phyloP scores from a whole-genome alignment of 2,888 invertebrate genomes.

The Plutella xylostella region DNA sequence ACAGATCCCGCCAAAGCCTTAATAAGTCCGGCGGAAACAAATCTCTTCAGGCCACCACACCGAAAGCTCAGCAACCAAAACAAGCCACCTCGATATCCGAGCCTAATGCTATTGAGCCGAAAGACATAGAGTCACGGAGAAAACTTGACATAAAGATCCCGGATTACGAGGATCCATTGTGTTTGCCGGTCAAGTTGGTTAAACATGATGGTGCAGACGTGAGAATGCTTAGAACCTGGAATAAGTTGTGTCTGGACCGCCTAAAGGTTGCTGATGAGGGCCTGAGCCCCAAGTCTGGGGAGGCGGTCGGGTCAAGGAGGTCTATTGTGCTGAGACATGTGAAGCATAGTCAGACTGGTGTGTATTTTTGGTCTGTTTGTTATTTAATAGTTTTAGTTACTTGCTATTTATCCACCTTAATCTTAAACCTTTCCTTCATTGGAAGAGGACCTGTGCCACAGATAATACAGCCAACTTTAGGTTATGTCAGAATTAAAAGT shows the following conservation, averaged over 20 bases:
- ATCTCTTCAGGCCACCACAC: no score
- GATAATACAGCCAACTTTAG: no score
- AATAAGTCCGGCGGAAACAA: no score
- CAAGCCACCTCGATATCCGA: background rate
- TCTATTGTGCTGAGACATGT: conserved; percentile 42
- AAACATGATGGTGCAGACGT: conserved; percentile 21
- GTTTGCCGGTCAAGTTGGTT: conserved; percentile 46
- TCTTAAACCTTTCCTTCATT: no score
- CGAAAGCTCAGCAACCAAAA: background rate
- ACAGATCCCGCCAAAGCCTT: no score
- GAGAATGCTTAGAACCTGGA: conserved; percentile 43
- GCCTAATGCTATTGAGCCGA: no score
- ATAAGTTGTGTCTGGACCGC: conserved; percentile 46
- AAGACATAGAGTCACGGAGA: conserved; percentile 24
- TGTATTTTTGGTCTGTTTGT: no score
- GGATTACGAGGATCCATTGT: conserved; percentile 52
- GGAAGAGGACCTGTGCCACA: no score
- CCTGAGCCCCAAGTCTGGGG: conserved; percentile 33
- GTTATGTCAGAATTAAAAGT: no score
- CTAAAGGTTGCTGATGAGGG: conserved; percentile 34
- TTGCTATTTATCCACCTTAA: no score
- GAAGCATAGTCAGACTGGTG: conserved; percentile 38
- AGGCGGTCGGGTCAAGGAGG: conserved; percentile 33
- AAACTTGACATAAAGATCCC: conserved; percentile 39
- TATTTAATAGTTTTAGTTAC: no score